Conservation (phyloP, 2,888 invertebrate genomes). For the Aspidiotus destructor region DNA sequence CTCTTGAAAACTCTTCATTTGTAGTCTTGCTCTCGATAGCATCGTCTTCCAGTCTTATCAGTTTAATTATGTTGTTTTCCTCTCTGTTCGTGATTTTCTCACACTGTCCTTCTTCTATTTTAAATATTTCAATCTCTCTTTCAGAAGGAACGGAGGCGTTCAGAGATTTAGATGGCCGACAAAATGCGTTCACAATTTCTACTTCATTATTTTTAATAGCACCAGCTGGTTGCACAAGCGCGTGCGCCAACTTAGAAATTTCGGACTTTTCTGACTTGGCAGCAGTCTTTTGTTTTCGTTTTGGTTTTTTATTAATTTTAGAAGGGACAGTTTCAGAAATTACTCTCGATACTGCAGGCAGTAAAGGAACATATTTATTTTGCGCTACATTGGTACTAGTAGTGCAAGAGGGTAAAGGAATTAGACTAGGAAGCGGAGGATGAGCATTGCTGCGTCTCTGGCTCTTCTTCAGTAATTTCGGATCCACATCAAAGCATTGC, state of each 20-base stretch:
- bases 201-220: neutral
- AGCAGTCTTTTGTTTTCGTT: neutral
- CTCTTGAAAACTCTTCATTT: neutral
- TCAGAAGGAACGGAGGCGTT: neutral
- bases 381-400: neutral
- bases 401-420: neutral
- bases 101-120: neutral
- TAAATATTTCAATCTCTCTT: neutral
- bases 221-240: slow-evolving; percentile 13
- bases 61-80: neutral
- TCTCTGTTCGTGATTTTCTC: neutral
- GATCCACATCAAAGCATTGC: neutral
- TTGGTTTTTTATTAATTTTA: slow-evolving; percentile 1
- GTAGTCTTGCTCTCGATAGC: neutral
- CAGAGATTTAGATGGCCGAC: too few species aligned
- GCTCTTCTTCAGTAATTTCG: neutral
- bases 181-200: neutral
- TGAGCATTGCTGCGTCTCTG: neutral
- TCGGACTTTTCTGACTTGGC: slow-evolving; percentile 6
- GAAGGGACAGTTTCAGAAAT: neutral
- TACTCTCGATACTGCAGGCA: neutral
- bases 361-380: neutral
- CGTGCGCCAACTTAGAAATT: slow-evolving; percentile 9
- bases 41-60: neutral
- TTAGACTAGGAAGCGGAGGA: slow-evolving; percentile 25